Percentiles rank a stretch among this genome's conserved stretches.
Conservation (phyloP, 2,797 vertebrate species). For the Chlorospingus flavigularis region DNA sequence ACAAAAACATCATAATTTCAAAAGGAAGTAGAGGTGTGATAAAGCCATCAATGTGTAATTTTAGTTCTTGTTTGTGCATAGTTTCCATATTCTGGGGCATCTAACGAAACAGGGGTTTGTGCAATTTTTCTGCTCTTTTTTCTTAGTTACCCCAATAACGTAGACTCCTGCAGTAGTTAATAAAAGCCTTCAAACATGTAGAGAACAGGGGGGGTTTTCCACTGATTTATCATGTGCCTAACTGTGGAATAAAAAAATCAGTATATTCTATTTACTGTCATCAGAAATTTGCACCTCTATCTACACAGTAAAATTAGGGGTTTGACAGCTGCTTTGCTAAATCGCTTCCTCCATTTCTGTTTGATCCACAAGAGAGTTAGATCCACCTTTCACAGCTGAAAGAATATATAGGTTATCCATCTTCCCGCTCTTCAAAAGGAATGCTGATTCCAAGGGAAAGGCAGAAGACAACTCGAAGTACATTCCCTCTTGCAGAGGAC, state of each 20-base stretch:
- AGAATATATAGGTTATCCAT: not conserved
- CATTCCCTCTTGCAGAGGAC: not conserved
- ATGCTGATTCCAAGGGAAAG: not conserved
- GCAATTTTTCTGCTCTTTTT: not conserved
- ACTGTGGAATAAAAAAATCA: not conserved
- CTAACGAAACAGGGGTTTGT: not conserved
- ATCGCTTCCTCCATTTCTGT: not conserved
- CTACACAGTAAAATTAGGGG: not conserved
- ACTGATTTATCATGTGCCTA: not conserved
- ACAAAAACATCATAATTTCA: not conserved
- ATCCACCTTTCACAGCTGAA: not conserved
- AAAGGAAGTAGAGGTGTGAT: not conserved
- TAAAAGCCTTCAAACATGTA: not conserved
- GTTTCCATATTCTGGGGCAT: not conserved
- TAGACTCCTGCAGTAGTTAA: not conserved
- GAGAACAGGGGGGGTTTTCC: not conserved
- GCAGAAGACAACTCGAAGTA: not conserved
- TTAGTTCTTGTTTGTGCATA: not conserved
- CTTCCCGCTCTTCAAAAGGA: not conserved
- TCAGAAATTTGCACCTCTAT: not conserved
- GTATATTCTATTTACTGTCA: not conserved
- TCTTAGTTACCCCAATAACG: not conserved
- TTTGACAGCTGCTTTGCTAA: not conserved
- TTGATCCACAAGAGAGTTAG: not conserved
- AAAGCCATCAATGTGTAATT: not conserved